phyloP scores from a whole-genome alignment of 2,888 invertebrate genomes.

The Lasioglossum leucozonium region DNA sequence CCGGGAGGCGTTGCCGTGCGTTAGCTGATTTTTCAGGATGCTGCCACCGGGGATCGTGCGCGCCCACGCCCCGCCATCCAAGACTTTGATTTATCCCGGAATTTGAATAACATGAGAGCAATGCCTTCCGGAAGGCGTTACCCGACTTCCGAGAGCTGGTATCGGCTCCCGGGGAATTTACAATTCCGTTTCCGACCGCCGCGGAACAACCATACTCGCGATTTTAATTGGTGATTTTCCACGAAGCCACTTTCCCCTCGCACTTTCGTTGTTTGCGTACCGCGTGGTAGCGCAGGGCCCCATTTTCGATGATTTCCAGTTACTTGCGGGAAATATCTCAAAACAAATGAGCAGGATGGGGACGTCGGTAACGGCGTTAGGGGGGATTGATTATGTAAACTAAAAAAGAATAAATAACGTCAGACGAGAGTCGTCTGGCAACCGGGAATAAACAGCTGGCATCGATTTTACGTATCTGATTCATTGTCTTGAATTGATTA shows the following conservation, averaged over 20 bases:
- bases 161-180: constrained; percentile 53
- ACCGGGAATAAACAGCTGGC: too few relatives aligned
- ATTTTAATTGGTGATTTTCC: constrained; percentile 54
- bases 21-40: constrained; percentile 40
- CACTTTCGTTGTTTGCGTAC: not conserved
- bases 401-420: too few relatives aligned
- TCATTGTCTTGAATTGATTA: too few relatives aligned
- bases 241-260: not conserved
- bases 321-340: too few relatives aligned
- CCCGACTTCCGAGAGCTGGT: constrained; percentile 22
- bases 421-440: too few relatives aligned
- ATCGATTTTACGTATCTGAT: too few relatives aligned
- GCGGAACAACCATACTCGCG: constrained; percentile 2
- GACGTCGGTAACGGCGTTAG: too few relatives aligned
- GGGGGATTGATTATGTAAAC: too few relatives aligned
- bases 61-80: not conserved
- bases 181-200: constrained; percentile 23
- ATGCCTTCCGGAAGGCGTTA: constrained; percentile 32
- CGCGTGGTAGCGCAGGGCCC: too few relatives aligned
- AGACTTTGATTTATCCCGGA: constrained; percentile 78
- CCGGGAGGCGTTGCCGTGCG: constrained; percentile 36
- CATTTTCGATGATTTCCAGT: too few relatives aligned
- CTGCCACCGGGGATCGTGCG: not conserved
- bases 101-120: constrained; percentile 80
- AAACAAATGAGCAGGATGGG: too few relatives aligned